phyloP scores from a whole-genome alignment of 1,140 invertebrate genomes.

The Magallana ariakensis region DNA sequence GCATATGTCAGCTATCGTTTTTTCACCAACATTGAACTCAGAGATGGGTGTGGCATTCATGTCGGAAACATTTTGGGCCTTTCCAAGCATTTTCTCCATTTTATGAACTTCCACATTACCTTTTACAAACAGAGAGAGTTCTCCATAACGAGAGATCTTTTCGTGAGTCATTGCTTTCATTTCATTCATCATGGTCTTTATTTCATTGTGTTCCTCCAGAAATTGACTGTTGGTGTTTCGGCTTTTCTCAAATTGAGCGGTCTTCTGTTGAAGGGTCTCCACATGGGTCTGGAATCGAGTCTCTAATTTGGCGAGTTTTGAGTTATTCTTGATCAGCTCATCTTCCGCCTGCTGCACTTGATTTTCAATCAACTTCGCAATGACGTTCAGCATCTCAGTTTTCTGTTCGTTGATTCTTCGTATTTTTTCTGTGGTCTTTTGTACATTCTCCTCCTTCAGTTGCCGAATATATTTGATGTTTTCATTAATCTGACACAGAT shows the following conservation, averaged over 20 bases:
- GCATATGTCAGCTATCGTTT: neutral
- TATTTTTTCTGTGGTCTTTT: constrained; percentile 2
- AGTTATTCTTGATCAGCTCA: neutral
- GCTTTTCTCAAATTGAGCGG: neutral
- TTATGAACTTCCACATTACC: neutral
- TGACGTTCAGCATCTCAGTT: neutral
- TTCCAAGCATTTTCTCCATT: constrained; percentile 14
- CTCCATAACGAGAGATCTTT: constrained; percentile 16
- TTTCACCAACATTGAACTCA: constrained; percentile 3
- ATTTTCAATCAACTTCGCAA: neutral
- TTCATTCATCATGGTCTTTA: neutral
- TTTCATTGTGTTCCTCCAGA: neutral
- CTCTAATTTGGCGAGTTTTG: neutral
- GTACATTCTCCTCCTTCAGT: neutral
- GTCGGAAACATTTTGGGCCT: constrained; percentile 8
- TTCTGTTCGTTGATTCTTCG: neutral
- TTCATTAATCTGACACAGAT: neutral
- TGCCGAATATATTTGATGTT: constrained; percentile 8
- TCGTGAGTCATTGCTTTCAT: constrained; percentile 14
- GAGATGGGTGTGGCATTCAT: constrained; percentile 13
- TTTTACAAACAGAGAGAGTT: constrained; percentile 10
- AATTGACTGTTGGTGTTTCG: neutral
- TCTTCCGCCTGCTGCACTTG: neutral
- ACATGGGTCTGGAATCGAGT: neutral
- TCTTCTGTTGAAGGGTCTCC: neutral